Percentiles rank a stretch among this genome's conserved stretches.
phyloP scores from a whole-genome alignment of 2,888 invertebrate species.

The Erpobdella octoculata region DNA sequence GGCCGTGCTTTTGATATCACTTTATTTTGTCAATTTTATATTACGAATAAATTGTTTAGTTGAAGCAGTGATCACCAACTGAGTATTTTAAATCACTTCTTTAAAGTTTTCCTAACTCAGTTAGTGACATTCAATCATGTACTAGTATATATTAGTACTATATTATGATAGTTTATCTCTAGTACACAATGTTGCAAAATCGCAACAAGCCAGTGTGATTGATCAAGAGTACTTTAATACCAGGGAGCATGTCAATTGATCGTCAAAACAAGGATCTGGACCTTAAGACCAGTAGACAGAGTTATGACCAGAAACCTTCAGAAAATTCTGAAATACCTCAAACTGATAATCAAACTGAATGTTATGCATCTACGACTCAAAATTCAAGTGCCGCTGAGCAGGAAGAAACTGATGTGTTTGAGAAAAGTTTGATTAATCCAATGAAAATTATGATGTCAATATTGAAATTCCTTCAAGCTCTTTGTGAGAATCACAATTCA shows the following conservation, averaged over 20 bases:
- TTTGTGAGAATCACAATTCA: slow-evolving; percentile 27
- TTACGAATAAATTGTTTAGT: no score
- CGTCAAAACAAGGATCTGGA: not conserved
- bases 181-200: no score
- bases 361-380: not conserved
- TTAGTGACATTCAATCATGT: no score
- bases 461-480: slow-evolving; percentile 12
- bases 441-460: slow-evolving; percentile 16
- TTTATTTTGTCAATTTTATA: no score
- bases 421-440: slow-evolving; percentile 7
- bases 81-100: no score
- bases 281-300: slow-evolving; percentile 7
- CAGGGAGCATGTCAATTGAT: not conserved
- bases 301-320: slow-evolving; percentile 3
- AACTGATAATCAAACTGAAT: not conserved
- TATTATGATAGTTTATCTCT: no score
- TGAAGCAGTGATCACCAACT: no score
- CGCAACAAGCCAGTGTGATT: no score
- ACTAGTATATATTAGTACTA: no score
- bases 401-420: slow-evolving; percentile 1
- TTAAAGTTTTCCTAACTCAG: no score
- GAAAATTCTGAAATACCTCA: not conserved
- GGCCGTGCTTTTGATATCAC: no score
- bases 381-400: not conserved
- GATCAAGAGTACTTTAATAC: no score